Evolutionary conservation across 2,888 invertebrate genomes (phyloP).

Genomic region (Autographa pulchrina): DNA sequence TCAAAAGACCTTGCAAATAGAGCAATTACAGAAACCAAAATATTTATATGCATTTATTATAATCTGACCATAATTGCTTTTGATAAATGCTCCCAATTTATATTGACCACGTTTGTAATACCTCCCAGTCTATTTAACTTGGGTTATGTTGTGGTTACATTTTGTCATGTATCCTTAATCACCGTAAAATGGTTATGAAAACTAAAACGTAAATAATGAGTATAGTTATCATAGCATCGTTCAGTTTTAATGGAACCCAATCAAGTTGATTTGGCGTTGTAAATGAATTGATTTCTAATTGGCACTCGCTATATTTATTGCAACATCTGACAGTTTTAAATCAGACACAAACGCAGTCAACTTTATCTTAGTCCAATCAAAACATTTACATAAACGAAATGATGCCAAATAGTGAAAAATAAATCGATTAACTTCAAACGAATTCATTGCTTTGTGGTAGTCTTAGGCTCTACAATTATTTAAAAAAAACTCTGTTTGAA

Average conservation of each 20-base stretch:
- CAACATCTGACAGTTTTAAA: constrained; percentile 43
- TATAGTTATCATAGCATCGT: constrained; percentile 24
- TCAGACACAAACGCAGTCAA: constrained; percentile 20
- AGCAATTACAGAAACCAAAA: background rate
- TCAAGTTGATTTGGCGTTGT: constrained; percentile 47
- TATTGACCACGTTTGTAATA: background rate
- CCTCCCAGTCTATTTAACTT: constrained; percentile 3
- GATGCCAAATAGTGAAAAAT: background rate
- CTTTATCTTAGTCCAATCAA: constrained; percentile 1
- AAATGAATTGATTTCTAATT: constrained; percentile 40
- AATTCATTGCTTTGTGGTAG: no score
- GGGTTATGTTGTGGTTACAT: background rate
- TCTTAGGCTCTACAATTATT: no score
- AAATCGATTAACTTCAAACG: no score
- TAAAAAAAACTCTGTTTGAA: no score
- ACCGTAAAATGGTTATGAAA: constrained; percentile 34
- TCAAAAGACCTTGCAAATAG: background rate
- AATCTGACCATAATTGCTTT: background rate
- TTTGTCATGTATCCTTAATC: constrained; percentile 9
- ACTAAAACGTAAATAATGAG: constrained; percentile 30
- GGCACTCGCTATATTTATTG: constrained; percentile 50
- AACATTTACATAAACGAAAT: background rate
- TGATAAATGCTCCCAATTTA: background rate
- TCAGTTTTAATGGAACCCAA: constrained; percentile 27
- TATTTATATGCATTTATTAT: background rate